Base-by-base conservation (phyloP, 2,888 invertebrate genomes). In the Cantharis flavilabris region DNA sequence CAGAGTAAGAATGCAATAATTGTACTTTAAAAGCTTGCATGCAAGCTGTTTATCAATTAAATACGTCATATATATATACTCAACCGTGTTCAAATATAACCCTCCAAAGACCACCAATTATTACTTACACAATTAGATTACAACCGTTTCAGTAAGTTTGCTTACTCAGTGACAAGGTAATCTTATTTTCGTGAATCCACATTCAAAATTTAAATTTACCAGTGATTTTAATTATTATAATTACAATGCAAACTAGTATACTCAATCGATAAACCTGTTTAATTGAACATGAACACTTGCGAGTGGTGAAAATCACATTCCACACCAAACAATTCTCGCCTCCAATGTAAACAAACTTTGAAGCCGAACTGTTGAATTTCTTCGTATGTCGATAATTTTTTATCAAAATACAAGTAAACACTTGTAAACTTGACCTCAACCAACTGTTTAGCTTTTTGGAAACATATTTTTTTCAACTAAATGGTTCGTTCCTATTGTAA, bases 71-170 rank as follows among this genome's bases (percentile, higher is more conserved):
- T 26, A n/a, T 67, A 67, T 23, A 67, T 26, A 23, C 65, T 67
- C 20, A 67, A 67, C 10, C 26, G 7, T 67, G 65, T 67, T 67
- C 65, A 67, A 67, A 67, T 67, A 67, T 67, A 67, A 67, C 65
- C 65, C 65, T 67, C 23, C 16, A 23, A 67, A 26, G 65, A 23
- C 65, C 16, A 67, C 65, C 65, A 67, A 67, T 67, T 67, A 67
- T 23, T 67, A 67, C 65, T 67, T 67, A 67, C 65, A 67, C 20
- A 67, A 67, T 26, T 67, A 67, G 65, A 67, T 67, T 67, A 67
- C 49, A 67, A 13, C 13, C 18, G 65, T 26, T n/a, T 67, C 65
- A 67, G 26, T 67, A 67, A 67, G 26, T 26, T 67, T 16, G 23
- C 23, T 67, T 67, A 67, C n/a, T 67, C 49, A 49, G 49, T 67